Evolutionary conservation across 1,140 invertebrate genomes (phyloP), one percentile per base, ranked within the genome.

Genomic region (Rhopalosiphum maidis): DNA sequence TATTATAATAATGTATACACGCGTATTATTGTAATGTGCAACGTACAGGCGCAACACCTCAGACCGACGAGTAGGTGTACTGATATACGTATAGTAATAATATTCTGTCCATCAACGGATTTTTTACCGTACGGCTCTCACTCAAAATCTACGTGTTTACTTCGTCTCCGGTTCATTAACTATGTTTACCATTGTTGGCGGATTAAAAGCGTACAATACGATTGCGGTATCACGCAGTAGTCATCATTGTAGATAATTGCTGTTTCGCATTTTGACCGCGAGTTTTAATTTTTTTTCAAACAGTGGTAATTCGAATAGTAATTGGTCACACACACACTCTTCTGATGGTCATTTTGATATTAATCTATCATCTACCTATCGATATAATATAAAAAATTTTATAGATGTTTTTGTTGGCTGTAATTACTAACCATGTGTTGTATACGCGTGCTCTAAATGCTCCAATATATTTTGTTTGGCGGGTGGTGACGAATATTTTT

Each of bases 21-120:
- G 89, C 37, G 54, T 90, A 90, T 90, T 51, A 46, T 54, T 89
- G 35, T 54, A 89, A 89, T 54, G 23, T 89, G 48, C 51, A 37
- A 23, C 46, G 86, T 48, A 43, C 41, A 48, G 21, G 85, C 48
- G n/a, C 46, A 86, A 86, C 85, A 46, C 41, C 22, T 85, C 7
- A 25, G 8, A n/a, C 60, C n/a, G n/a, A 77, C n/a, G 60, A 77
- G 30, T 77, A 77, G 30, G 60, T 77, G 60, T 77, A n/a, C 30
- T 15, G 15, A 77, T 5, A n/a, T 18, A 77, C n/a, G 60, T 77
- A 77, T 77, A 77, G n/a, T n/a, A 30, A 68, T 77, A 77, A 7
- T 77, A 77, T 77, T n/a, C 15, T 5, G n/a, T n/a, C 30, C 30
- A 7, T 77, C 11, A 22, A 25, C 55, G 8, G 60, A 68, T 77